Percentiles rank a stretch among this genome's conserved stretches.
phyloP scores from a whole-genome alignment of 2,888 invertebrate genomes.

The Polyommatus icarus region DNA sequence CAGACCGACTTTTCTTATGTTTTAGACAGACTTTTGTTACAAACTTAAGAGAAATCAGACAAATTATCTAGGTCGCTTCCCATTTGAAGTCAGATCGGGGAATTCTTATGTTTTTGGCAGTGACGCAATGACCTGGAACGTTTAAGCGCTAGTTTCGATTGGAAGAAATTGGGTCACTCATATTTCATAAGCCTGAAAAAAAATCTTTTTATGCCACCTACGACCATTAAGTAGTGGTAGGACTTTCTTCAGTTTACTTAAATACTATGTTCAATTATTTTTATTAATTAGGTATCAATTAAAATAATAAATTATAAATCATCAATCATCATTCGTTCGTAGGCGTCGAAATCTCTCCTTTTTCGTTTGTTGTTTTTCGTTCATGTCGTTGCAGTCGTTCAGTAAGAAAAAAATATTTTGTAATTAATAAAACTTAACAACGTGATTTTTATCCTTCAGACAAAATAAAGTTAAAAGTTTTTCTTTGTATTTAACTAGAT shows the following conservation, averaged over 20 bases:
- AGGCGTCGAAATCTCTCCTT: too few relatives aligned
- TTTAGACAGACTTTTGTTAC: not conserved
- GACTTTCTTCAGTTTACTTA: too few relatives aligned
- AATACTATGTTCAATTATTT: too few relatives aligned
- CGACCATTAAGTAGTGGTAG: too few relatives aligned
- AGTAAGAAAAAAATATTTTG: not conserved
- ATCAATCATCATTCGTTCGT: too few relatives aligned
- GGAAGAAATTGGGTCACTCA: slow-evolving; percentile 33
- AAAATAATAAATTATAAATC: too few relatives aligned
- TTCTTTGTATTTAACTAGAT: not conserved
- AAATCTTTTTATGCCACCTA: not conserved
- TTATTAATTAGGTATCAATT: too few relatives aligned
- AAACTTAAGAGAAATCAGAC: not conserved
- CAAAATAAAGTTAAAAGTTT: too few relatives aligned
- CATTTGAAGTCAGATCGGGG: slow-evolving; percentile 6
- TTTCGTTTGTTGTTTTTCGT: too few relatives aligned
- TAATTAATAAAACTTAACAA: not conserved
- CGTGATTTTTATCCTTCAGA: too few relatives aligned
- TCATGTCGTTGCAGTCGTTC: too few relatives aligned
- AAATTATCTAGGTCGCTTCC: not conserved
- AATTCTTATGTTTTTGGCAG: slow-evolving; percentile 38
- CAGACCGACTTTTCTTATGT: not conserved
- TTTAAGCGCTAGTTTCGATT: slow-evolving; percentile 39
- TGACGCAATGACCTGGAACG: slow-evolving; percentile 40
- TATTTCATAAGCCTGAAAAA: slow-evolving; percentile 25